A percentile compares a stretch with the other conserved stretches of the same genome.
Evolutionary conservation across 1,140 invertebrate genomes (phyloP).

Genomic region (Lamellibrachia luymesi): DNA sequence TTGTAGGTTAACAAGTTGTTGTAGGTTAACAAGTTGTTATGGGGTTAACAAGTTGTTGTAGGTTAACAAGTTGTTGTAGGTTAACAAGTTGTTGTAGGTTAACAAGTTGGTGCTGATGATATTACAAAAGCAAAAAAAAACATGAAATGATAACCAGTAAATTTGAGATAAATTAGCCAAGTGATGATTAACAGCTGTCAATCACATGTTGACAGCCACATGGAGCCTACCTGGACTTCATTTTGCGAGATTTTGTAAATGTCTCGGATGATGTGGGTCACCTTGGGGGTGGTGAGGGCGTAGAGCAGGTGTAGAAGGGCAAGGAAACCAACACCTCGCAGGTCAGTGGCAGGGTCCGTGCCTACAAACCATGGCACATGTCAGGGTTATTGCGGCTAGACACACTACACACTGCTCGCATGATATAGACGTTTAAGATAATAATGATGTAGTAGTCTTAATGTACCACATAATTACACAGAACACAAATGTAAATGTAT

Average conservation of each 20-base stretch:
- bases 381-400: neutral
- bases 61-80: too few species aligned
- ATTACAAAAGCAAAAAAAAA: too few species aligned
- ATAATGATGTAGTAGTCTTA: neutral
- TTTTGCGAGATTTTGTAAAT: slow-evolving; percentile 61
- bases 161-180: neutral
- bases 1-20: too few species aligned
- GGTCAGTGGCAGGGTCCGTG: slow-evolving; percentile 63
- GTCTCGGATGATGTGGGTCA: slow-evolving; percentile 54
- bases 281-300: slow-evolving; percentile 54
- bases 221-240: slow-evolving; percentile 51
- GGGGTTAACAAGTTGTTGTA: too few species aligned
- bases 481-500: neutral
- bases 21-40: too few species aligned
- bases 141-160: too few species aligned
- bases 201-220: neutral
- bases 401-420: neutral
- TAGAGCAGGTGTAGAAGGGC: slow-evolving; percentile 61
- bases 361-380: slow-evolving; percentile 43
- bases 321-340: slow-evolving; percentile 61
- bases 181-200: neutral
- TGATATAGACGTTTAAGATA: neutral
- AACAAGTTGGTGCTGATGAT: too few species aligned
- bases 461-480: neutral
- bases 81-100: too few species aligned